Percentiles rank a stretch among this genome's conserved stretches.
Evolutionary conservation across 2,113 vertebrate genomes (phyloP).

Genomic region (Passer domesticus): DNA sequence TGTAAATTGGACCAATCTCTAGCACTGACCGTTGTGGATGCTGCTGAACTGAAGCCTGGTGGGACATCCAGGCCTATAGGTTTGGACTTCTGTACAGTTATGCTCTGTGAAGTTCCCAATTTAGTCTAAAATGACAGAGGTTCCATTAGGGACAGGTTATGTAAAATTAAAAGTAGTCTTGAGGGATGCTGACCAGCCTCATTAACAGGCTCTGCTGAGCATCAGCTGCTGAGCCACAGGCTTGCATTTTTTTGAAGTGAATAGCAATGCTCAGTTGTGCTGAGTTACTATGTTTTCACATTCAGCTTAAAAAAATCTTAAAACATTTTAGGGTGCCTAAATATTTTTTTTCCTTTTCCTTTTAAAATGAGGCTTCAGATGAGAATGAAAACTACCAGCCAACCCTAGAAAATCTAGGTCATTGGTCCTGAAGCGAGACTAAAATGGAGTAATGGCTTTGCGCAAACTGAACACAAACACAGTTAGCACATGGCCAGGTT

Average conservation of each 20-base stretch:
- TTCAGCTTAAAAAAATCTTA: not conserved
- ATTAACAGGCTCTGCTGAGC: not conserved
- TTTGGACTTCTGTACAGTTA: not conserved
- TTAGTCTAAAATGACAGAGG: not conserved
- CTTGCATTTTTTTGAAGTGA: not conserved
- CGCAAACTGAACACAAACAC: not conserved
- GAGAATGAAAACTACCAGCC: not conserved
- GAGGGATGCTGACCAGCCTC: not conserved
- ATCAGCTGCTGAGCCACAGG: not conserved
- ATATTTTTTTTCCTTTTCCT: not conserved
- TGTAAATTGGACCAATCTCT: not conserved
- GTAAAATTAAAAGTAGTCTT: not conserved
- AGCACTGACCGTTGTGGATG: not conserved
- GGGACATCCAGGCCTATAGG: not conserved
- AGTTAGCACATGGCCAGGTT: not conserved
- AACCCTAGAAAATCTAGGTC: not conserved
- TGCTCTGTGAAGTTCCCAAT: not conserved
- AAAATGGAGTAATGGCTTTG: not conserved
- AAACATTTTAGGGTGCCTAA: not conserved
- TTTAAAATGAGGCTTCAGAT: not conserved
- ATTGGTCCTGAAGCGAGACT: not conserved
- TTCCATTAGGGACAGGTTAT: not conserved
- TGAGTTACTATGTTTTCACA: not conserved
- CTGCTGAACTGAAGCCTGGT: not conserved
- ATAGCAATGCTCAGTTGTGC: not conserved